Conservation (phyloP, 2,888 invertebrate genomes). For the Nezara viridula region DNA sequence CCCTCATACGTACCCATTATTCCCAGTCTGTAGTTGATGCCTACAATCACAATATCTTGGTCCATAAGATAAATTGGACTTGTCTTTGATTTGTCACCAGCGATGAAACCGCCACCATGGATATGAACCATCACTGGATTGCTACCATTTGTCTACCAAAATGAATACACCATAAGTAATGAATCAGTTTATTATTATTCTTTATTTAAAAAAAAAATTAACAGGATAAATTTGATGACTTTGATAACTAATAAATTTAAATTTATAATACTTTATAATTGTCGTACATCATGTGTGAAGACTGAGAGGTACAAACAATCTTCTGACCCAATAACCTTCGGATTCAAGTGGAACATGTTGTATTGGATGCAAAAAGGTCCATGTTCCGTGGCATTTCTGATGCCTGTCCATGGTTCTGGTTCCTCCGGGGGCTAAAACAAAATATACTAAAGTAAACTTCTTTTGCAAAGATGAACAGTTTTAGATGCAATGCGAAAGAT, state of each 20-base stretch:
- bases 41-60: slow-evolving; percentile 39
- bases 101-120: slow-evolving; percentile 40
- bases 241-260: too few species aligned
- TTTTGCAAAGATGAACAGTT: background rate
- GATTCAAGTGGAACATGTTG: slow-evolving; percentile 39
- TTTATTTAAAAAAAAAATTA: background rate
- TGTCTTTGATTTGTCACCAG: background rate
- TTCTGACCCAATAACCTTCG: slow-evolving; percentile 60
- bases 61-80: slow-evolving; percentile 49
- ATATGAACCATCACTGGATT: slow-evolving; percentile 30
- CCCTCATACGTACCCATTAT: slow-evolving; percentile 17
- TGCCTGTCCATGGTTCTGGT: slow-evolving; percentile 54
- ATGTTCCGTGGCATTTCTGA: slow-evolving; percentile 48
- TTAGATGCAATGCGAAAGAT: too few species aligned
- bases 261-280: too few species aligned
- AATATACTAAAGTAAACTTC: background rate
- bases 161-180: too few species aligned
- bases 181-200: background rate
- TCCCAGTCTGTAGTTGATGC: slow-evolving; percentile 38
- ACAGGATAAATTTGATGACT: background rate
- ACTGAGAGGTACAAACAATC: slow-evolving; percentile 64
- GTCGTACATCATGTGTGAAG: slow-evolving; percentile 61
- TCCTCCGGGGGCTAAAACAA: slow-evolving; percentile 54
- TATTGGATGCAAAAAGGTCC: slow-evolving; percentile 51
- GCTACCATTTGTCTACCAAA: background rate